phyloP scores from a whole-genome alignment of 2,797 vertebrate genomes.

The Syncerus caffer region DNA sequence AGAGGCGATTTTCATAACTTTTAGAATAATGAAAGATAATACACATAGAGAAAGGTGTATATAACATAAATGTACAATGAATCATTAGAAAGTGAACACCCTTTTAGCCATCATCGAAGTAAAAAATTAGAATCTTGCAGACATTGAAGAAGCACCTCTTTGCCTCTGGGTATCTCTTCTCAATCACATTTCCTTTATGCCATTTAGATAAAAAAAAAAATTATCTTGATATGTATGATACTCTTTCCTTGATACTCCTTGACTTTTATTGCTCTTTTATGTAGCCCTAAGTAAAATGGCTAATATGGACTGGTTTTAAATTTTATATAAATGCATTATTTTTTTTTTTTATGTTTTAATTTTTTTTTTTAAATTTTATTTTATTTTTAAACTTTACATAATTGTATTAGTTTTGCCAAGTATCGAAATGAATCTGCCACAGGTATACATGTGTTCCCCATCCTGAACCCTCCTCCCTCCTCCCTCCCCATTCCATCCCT shows the following conservation, averaged over 20 bases:
- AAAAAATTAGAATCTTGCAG: background rate
- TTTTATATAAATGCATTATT: background rate
- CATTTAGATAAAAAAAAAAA: background rate
- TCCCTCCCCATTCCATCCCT: no score
- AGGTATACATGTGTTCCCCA: no score
- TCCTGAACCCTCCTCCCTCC: no score
- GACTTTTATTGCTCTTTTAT: background rate
- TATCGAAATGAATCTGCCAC: no score
- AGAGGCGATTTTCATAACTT: background rate
- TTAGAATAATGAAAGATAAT: background rate
- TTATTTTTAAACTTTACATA: no score
- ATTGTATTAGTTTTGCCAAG: no score
- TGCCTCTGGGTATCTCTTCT: background rate
- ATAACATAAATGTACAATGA: background rate
- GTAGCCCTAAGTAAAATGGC: constrained; percentile 4
- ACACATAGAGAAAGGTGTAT: background rate
- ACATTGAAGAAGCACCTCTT: background rate
- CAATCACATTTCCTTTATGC: background rate
- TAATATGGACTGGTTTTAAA: background rate
- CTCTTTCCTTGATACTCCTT: background rate
- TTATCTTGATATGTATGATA: background rate
- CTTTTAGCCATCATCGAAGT: background rate
- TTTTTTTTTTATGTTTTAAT: no score
- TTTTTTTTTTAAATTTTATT: no score
- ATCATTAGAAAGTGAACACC: background rate